Percentiles rank a stretch among this genome's conserved stretches.
Evolutionary conservation across 2,113 vertebrate species (phyloP).

Genomic region (Corvus cornix): DNA sequence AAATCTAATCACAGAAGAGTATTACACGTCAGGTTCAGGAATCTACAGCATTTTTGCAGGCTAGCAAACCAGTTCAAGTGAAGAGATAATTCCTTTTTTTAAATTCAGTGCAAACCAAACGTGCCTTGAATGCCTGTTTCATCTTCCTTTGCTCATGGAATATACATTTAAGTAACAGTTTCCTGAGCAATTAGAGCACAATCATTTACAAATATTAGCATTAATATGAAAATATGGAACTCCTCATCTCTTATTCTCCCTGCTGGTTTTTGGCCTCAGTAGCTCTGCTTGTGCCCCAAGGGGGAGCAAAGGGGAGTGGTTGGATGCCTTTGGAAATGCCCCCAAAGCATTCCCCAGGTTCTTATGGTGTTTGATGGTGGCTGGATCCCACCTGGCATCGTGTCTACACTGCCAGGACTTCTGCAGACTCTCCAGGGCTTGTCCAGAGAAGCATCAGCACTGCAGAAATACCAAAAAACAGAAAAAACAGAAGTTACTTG

Average conservation of each 20-base stretch:
- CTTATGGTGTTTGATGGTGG: neutral
- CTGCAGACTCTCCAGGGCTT: neutral
- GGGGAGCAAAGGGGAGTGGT: accelerated
- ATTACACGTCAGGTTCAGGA: neutral
- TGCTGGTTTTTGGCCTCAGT: neutral
- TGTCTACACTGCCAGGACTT: neutral
- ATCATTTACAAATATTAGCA: neutral
- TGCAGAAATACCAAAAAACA: neutral
- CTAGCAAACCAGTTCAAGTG: neutral
- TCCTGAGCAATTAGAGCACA: neutral
- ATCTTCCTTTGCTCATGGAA: neutral
- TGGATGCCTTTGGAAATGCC: neutral
- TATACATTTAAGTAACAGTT: neutral
- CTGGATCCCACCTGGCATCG: neutral
- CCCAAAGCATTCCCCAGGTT: neutral
- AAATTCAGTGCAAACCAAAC: neutral
- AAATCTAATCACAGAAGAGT: neutral
- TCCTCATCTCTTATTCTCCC: neutral
- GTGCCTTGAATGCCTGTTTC: neutral
- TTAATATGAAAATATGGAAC: neutral
- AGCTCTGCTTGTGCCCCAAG: neutral
- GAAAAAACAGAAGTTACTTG: neutral
- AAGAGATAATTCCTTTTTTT: neutral
- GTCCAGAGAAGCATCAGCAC: neutral
- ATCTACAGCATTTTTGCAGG: neutral